phyloP scores from a whole-genome alignment of 2,113 vertebrate genomes.

The Corvus hawaiiensis region DNA sequence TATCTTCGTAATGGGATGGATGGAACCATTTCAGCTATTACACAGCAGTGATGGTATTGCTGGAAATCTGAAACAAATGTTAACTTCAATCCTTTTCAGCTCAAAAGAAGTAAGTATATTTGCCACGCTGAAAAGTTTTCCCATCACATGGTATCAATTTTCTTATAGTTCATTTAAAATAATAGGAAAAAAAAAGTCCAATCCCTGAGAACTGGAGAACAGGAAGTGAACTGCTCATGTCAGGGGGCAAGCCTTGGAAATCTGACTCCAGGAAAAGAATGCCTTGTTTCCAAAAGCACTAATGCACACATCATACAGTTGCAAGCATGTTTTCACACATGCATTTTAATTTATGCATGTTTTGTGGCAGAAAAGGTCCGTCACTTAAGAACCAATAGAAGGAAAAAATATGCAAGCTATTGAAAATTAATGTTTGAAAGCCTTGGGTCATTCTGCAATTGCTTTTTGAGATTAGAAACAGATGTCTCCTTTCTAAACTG shows the following conservation, averaged over 20 bases:
- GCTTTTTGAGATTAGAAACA: neutral
- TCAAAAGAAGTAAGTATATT: neutral
- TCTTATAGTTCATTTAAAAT: neutral
- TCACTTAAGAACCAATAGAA: neutral
- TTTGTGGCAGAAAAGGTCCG: neutral
- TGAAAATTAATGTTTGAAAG: neutral
- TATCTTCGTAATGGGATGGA: slow-evolving; percentile 31
- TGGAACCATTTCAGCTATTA: slow-evolving; percentile 46
- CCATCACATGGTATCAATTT: slow-evolving; percentile 12
- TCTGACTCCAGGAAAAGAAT: neutral
- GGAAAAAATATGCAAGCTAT: neutral
- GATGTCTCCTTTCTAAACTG: neutral
- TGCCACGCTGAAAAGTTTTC: neutral
- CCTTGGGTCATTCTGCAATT: neutral
- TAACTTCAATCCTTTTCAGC: neutral
- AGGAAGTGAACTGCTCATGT: neutral
- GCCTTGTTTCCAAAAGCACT: neutral
- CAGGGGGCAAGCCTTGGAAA: neutral
- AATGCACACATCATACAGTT: neutral
- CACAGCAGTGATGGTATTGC: slow-evolving; percentile 9
- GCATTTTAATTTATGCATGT: neutral
- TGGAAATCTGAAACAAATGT: slow-evolving; percentile 53
- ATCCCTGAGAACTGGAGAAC: neutral
- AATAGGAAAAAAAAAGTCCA: neutral
- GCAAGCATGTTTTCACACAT: neutral